Evolutionary conservation across 2,888 invertebrate genomes (phyloP).

Genomic region (Mellilla xanthometata): DNA sequence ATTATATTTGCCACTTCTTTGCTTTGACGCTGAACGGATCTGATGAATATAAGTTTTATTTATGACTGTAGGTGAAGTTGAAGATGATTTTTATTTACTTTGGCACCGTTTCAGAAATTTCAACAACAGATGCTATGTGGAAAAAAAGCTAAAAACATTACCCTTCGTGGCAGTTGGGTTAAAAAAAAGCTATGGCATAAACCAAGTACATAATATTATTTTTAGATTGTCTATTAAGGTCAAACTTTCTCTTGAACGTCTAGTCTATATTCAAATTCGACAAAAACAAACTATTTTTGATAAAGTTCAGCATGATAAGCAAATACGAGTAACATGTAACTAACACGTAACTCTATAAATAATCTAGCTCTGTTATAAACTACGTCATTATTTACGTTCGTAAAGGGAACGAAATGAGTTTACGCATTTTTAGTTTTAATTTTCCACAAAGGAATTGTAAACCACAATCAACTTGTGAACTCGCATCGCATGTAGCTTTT

Average conservation of each 20-base stretch:
- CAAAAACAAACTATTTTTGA: too few relatives aligned
- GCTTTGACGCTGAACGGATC: background rate
- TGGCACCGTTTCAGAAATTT: slow-evolving; percentile 59
- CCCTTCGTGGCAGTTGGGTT: too few relatives aligned
- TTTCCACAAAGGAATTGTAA: slow-evolving; percentile 30
- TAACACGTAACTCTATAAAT: too few relatives aligned
- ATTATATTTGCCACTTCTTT: background rate
- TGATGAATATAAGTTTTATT: slow-evolving; percentile 24
- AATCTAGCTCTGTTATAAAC: too few relatives aligned
- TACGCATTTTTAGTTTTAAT: slow-evolving; percentile 12
- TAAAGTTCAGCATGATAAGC: too few relatives aligned
- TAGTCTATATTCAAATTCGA: too few relatives aligned
- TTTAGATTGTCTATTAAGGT: too few relatives aligned
- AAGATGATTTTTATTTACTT: slow-evolving; percentile 48
- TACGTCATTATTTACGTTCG: background rate
- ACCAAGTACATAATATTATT: slow-evolving; percentile 4
- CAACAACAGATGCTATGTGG: slow-evolving; percentile 48
- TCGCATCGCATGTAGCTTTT: slow-evolving; percentile 30
- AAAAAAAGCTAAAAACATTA: slow-evolving; percentile 17
- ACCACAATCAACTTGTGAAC: slow-evolving; percentile 24
- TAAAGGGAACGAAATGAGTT: slow-evolving; percentile 9
- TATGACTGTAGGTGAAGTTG: slow-evolving; percentile 31
- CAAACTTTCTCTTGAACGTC: too few relatives aligned
- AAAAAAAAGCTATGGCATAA: slow-evolving; percentile 7
- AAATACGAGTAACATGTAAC: too few relatives aligned